Percentiles rank a stretch among this genome's conserved stretches.
Evolutionary conservation across 1,140 invertebrate species (phyloP).

Genomic region (Trichoplusia ni): DNA sequence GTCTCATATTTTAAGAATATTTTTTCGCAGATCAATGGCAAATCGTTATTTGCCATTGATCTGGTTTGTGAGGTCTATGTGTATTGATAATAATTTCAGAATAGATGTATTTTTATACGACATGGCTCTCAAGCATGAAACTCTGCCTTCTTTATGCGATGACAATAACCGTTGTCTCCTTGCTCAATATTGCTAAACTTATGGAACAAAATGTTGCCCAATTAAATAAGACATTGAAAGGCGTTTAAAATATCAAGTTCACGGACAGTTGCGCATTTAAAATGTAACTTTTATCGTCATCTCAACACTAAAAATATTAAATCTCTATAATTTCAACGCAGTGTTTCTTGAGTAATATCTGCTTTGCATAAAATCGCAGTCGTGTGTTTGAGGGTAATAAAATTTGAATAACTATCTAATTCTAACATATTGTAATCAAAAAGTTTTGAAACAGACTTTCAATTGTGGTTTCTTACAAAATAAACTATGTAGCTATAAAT

Average conservation of each 20-base stretch:
- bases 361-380: constrained; percentile 28
- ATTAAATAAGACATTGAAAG: neutral
- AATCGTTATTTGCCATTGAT: too few relatives aligned
- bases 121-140: too few relatives aligned
- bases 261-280: neutral
- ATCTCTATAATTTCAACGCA: neutral
- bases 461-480: neutral
- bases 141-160: too few relatives aligned
- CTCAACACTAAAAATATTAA: neutral
- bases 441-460: constrained; percentile 31
- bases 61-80: too few relatives aligned
- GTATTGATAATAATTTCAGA: too few relatives aligned
- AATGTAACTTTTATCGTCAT: constrained; percentile 5
- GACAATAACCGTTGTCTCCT: too few relatives aligned
- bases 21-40: too few relatives aligned
- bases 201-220: too few relatives aligned
- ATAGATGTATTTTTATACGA: too few relatives aligned
- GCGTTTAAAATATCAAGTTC: neutral
- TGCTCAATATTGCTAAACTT: too few relatives aligned
- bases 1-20: too few relatives aligned
- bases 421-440: constrained; percentile 28
- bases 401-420: constrained; percentile 32
- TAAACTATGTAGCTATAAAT: neutral
- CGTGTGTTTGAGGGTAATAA: constrained; percentile 20
- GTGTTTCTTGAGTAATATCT: constrained; percentile 26